A percentile compares a stretch with the other conserved stretches of the same genome.
Evolutionary conservation across 2,113 vertebrate genomes (phyloP).

Genomic region (Egretta garzetta): DNA sequence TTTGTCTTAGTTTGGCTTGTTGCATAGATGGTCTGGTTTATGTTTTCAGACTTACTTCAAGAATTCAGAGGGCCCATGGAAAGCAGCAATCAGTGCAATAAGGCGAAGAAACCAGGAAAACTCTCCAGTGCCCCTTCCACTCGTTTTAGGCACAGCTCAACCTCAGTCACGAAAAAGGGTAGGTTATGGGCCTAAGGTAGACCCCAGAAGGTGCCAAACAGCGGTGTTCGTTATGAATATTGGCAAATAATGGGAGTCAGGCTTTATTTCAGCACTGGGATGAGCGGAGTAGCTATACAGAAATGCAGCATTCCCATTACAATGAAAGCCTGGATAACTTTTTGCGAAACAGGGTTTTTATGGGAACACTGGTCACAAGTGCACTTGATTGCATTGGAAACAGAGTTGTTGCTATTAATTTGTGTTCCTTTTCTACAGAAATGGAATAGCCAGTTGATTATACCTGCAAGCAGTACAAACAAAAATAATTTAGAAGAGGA

Average conservation of each 20-base stretch:
- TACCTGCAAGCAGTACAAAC: constrained; percentile 51
- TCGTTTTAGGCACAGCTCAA: neutral
- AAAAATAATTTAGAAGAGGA: neutral
- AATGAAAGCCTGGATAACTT: neutral
- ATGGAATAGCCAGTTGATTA: constrained; percentile 73
- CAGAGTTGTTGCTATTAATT: neutral
- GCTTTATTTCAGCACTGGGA: neutral
- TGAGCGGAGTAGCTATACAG: neutral
- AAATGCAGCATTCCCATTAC: neutral
- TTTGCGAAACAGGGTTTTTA: neutral
- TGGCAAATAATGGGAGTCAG: neutral
- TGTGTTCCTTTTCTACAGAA: constrained; percentile 78
- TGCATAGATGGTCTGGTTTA: neutral
- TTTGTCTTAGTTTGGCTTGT: neutral
- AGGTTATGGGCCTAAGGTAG: neutral
- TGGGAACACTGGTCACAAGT: neutral
- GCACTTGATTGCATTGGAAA: neutral
- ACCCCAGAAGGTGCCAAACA: neutral
- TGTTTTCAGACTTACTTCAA: constrained; percentile 83
- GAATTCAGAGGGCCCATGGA: constrained; percentile 84
- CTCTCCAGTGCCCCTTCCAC: neutral
- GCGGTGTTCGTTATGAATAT: neutral
- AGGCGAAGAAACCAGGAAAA: constrained; percentile 72
- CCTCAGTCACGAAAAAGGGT: constrained; percentile 68
- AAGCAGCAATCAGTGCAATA: constrained; percentile 74